These are phyloP conservation scores for Oreohelix idahoensis DNA, from an alignment of 1,140 invertebrate species.

Conservation along the genomic window DNA sequence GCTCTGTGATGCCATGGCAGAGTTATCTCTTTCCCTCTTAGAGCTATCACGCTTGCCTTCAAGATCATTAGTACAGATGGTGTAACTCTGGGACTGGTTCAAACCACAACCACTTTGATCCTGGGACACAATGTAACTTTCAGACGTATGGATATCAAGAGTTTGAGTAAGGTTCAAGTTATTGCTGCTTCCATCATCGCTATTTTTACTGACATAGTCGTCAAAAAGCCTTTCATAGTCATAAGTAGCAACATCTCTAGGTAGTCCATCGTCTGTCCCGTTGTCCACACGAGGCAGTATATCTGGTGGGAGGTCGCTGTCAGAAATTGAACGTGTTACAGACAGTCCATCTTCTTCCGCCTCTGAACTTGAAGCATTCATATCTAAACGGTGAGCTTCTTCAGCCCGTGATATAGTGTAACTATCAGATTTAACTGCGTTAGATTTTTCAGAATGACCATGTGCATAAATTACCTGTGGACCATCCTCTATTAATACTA, in stretches of 20 bases:
- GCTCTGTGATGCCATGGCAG: conserved; percentile 9
- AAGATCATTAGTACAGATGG: conserved; percentile 4
- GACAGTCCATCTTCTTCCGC: conserved; percentile 12
- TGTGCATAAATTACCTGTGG: no score
- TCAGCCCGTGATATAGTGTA: neutral
- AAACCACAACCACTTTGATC: neutral
- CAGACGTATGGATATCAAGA: neutral
- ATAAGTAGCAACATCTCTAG: neutral
- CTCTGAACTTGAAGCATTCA: neutral
- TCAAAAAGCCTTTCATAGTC: neutral
- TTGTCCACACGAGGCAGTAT: neutral
- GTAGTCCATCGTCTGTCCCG: neutral
- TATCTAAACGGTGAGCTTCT: neutral
- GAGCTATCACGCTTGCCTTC: neutral
- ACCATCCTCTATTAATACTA: neutral
- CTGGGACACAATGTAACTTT: neutral
- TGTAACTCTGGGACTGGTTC: conserved; percentile 5
- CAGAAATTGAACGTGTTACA: conserved; percentile 16
- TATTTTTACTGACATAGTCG: neutral
- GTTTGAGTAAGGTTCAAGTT: conserved; percentile 14
- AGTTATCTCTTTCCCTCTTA: neutral
- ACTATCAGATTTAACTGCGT: conserved; percentile 12
- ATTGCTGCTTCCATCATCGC: conserved; percentile 9
- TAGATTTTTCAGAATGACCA: neutral
- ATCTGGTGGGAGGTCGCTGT: conserved; percentile 12